Percentiles rank a stretch among this genome's conserved stretches.
Evolutionary conservation across 2,797 vertebrate genomes (phyloP).

Genomic region (Steatocranus sp.): DNA sequence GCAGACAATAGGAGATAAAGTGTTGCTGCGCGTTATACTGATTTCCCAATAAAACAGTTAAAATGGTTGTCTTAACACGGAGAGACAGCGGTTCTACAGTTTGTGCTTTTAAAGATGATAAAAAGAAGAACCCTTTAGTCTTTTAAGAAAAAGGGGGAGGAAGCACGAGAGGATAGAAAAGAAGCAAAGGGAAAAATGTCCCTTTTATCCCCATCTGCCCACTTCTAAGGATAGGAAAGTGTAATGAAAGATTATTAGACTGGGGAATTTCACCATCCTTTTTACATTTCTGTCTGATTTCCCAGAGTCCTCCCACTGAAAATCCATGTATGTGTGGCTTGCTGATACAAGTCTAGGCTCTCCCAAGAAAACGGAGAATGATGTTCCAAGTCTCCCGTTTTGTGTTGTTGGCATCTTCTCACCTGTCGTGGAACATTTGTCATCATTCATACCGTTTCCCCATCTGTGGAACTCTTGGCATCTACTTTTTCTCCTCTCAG

Average conservation of each 20-base stretch:
- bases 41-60: neutral
- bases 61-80: neutral
- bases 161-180: neutral
- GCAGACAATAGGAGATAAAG: neutral
- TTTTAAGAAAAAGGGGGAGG: neutral
- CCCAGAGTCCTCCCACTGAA: constrained; percentile 29
- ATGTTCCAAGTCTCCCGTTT: constrained; percentile 3
- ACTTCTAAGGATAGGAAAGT: constrained; percentile 25
- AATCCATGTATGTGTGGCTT: neutral
- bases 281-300: constrained; percentile 29
- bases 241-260: constrained; percentile 55
- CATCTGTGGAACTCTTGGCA: neutral
- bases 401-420: constrained; percentile 16
- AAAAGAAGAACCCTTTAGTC: neutral
- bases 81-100: neutral
- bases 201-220: constrained; percentile 33
- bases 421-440: constrained; percentile 16
- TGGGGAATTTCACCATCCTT: constrained; percentile 36
- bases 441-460: neutral
- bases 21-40: neutral
- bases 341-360: neutral
- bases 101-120: neutral
- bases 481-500: neutral
- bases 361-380: constrained; percentile 17
- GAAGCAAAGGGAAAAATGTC: constrained; percentile 17